Percentiles rank a stretch among this genome's conserved stretches.
Conservation (phyloP, 2,113 vertebrate species). For the Speoplatyrhinus poulsoni region DNA sequence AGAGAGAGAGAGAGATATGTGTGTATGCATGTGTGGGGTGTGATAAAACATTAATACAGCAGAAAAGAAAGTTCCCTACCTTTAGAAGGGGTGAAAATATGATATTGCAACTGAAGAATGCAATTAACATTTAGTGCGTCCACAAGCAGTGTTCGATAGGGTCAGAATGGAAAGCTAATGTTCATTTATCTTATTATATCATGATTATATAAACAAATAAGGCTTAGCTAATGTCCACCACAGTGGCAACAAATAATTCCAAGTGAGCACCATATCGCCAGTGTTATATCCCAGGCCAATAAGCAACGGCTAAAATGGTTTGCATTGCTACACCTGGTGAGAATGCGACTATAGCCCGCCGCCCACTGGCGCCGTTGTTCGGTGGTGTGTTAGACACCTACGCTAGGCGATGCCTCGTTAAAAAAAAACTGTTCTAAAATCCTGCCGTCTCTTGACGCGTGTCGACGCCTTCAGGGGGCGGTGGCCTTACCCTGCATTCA, state of each 20-base stretch:
- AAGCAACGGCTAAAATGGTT: constrained; percentile 45
- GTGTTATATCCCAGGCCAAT: constrained; percentile 46
- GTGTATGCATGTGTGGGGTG: not conserved
- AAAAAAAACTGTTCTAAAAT: no score
- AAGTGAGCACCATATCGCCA: constrained; percentile 63
- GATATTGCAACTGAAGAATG: constrained; percentile 51
- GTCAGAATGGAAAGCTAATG: constrained; percentile 54
- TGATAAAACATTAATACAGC: constrained; percentile 21
- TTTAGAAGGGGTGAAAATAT: constrained; percentile 47
- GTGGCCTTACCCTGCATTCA: no score
- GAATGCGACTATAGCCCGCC: constrained; percentile 33
- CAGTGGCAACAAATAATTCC: constrained; percentile 61
- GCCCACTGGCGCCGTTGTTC: no score
- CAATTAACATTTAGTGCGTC: constrained; percentile 62
- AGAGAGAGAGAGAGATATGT: no score
- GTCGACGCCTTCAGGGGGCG: no score
- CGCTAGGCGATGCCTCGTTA: no score
- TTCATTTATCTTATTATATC: constrained; percentile 64
- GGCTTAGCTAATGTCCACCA: constrained; percentile 44
- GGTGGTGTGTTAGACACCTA: no score
- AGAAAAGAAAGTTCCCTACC: constrained; percentile 19
- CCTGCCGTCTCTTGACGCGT: no score
- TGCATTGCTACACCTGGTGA: constrained; percentile 61
- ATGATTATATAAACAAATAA: constrained; percentile 56
- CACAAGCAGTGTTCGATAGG: constrained; percentile 51